phyloP scores from a whole-genome alignment of 2,113 vertebrate species.

The Guaruba guarouba region DNA sequence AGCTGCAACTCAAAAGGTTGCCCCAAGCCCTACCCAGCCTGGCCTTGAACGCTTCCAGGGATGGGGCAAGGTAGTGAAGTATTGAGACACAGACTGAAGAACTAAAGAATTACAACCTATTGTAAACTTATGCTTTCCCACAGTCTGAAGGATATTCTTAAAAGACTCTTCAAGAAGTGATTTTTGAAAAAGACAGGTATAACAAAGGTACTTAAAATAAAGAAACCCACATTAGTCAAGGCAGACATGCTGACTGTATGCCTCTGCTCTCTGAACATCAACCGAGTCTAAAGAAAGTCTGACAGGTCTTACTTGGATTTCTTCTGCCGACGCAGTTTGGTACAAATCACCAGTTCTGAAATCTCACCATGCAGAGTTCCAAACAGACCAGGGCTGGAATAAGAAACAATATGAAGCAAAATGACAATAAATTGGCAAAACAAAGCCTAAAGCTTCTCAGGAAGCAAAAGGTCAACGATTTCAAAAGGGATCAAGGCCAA shows the following conservation, averaged over 20 bases:
- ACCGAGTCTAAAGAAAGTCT: background rate
- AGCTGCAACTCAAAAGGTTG: background rate
- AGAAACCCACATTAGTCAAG: background rate
- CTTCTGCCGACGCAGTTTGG: background rate
- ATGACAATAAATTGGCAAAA: background rate
- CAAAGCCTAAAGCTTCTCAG: background rate
- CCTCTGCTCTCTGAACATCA: background rate
- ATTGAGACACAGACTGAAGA: background rate
- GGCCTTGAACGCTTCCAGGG: background rate
- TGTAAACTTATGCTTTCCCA: background rate
- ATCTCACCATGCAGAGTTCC: background rate
- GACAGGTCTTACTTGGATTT: background rate
- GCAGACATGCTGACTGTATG: accelerated
- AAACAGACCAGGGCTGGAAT: background rate
- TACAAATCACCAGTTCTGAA: background rate
- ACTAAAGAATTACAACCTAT: background rate
- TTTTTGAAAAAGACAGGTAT: background rate
- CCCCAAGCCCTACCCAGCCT: background rate
- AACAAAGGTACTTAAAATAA: background rate
- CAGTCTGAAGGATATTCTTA: background rate
- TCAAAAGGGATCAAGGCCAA: background rate
- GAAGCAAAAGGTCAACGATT: background rate
- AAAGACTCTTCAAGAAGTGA: background rate
- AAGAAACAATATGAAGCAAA: background rate
- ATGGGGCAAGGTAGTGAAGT: background rate